A percentile compares a stretch with the other conserved stretches of the same genome.
phyloP scores from a whole-genome alignment of 2,888 invertebrate species.

The Exephanes ischioxanthus region DNA sequence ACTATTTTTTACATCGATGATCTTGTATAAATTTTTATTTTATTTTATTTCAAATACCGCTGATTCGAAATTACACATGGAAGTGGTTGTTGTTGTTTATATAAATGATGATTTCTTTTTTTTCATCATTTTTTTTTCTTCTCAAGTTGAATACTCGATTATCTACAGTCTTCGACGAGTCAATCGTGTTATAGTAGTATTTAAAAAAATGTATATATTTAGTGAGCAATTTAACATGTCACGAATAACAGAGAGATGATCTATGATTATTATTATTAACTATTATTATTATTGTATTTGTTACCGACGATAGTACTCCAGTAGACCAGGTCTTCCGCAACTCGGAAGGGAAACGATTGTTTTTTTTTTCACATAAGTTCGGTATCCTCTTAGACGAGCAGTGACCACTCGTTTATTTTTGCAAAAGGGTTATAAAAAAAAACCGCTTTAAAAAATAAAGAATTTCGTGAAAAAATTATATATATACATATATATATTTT shows the following conservation, averaged over 20 bases:
- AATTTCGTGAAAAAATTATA: constrained; percentile 17
- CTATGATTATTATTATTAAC: constrained; percentile 37
- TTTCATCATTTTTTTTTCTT: constrained; percentile 4
- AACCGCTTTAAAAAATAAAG: neutral
- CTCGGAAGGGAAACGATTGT: constrained; percentile 21
- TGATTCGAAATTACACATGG: constrained; percentile 13
- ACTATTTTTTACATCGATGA: constrained; percentile 16
- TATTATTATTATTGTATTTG: constrained; percentile 20
- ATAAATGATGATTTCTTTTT: constrained; percentile 10
- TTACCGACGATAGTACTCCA: constrained; percentile 44
- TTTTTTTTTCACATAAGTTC: neutral
- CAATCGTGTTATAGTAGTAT: constrained; percentile 5
- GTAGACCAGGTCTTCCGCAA: constrained; percentile 56
- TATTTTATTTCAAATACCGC: neutral
- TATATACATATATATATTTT: constrained; percentile 48
- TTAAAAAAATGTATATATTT: constrained; percentile 16
- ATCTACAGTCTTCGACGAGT: constrained; percentile 25
- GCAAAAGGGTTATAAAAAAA: constrained; percentile 35
- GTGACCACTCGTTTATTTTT: constrained; percentile 42
- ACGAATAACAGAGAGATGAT: constrained; percentile 16
- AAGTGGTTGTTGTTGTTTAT: neutral
- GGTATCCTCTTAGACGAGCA: constrained; percentile 1
- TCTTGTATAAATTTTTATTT: neutral
- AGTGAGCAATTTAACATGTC: constrained; percentile 39
- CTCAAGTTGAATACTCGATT: constrained; percentile 17